A percentile compares a stretch with the other conserved stretches of the same genome.
Conservation (phyloP, 2,113 vertebrate genomes). For the Cacatua alba region DNA sequence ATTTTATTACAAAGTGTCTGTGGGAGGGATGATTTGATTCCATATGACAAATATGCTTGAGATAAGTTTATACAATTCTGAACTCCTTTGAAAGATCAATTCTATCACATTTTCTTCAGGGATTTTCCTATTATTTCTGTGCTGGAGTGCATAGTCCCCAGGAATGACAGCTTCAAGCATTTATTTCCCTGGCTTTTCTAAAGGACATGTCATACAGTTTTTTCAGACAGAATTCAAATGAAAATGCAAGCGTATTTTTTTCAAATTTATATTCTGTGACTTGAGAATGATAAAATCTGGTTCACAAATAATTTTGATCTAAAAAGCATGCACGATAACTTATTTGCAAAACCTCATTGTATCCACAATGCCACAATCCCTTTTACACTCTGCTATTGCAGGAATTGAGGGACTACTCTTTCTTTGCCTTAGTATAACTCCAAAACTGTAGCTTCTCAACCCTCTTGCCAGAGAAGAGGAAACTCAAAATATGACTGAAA, state of each 20-base stretch:
- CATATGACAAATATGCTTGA: background rate
- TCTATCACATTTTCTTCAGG: background rate
- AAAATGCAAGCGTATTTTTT: background rate
- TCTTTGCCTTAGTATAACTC: background rate
- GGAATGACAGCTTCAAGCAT: background rate
- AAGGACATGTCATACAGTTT: background rate
- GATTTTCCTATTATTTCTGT: background rate
- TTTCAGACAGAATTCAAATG: background rate
- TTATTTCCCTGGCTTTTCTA: background rate
- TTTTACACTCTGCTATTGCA: background rate
- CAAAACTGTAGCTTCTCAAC: background rate
- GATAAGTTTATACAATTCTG: background rate
- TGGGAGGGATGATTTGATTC: background rate
- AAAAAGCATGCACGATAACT: background rate
- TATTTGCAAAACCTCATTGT: background rate
- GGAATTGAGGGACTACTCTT: background rate
- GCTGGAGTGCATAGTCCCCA: background rate
- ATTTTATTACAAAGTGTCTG: background rate
- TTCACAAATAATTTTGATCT: background rate
- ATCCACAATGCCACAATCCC: background rate
- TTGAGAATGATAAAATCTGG: background rate
- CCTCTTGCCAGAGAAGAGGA: background rate
- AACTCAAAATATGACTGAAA: background rate
- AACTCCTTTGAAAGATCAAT: background rate
- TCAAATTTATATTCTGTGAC: background rate